These are phyloP conservation scores for Patagioenas fasciata DNA, from an alignment of 2,113 vertebrate genomes.

Conservation along the genomic window DNA sequence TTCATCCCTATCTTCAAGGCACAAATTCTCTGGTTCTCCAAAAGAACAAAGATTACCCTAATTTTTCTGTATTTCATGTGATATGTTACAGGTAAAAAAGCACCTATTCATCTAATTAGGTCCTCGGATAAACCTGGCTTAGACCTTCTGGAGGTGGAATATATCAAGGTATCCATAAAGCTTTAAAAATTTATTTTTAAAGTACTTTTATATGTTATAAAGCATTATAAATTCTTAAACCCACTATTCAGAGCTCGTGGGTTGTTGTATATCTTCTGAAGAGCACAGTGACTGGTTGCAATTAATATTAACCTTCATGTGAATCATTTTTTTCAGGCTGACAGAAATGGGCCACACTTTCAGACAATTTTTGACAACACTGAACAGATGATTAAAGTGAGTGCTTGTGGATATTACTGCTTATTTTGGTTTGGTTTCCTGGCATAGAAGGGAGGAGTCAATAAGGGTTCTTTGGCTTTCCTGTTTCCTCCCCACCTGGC, in stretches of 20 bases:
- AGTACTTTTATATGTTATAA: neutral
- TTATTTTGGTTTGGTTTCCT: neutral
- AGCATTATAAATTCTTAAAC: neutral
- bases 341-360: constrained; percentile 86
- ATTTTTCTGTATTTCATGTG: neutral
- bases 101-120: constrained; percentile 86
- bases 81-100: constrained; percentile 76
- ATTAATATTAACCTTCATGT: neutral
- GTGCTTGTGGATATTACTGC: neutral
- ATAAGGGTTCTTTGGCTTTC: neutral
- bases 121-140: constrained; percentile 85
- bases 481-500: neutral
- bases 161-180: constrained; percentile 81
- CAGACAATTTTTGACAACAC: constrained; percentile 86
- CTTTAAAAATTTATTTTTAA: neutral
- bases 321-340: constrained; percentile 77
- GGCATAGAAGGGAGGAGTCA: neutral
- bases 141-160: constrained; percentile 93
- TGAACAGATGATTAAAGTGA: constrained; percentile 91
- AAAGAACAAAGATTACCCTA: neutral
- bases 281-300: neutral
- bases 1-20: neutral
- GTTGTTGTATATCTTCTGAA: neutral
- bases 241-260: neutral
- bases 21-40: neutral